These are phyloP conservation scores for Nibea coibor DNA, from an alignment of 2,113 vertebrate species.

Conservation along the genomic window DNA sequence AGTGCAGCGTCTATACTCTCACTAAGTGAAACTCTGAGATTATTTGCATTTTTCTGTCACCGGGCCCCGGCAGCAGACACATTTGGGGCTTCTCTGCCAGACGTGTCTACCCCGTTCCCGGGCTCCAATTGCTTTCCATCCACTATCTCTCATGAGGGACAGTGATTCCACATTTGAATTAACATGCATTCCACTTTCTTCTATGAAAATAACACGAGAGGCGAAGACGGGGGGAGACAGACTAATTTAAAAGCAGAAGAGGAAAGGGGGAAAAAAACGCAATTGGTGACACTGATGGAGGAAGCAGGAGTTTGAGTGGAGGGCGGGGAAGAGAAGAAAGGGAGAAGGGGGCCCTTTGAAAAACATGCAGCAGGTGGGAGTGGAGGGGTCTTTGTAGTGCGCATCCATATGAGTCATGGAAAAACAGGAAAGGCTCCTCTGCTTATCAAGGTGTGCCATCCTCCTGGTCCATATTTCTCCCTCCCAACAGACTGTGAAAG, in stretches of 20 bases:
- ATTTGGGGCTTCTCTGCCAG: constrained; percentile 49
- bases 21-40: constrained; percentile 32
- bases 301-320: constrained; percentile 34
- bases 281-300: constrained; percentile 53
- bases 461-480: constrained; percentile 53
- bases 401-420: constrained; percentile 68
- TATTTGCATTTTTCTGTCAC: constrained; percentile 56
- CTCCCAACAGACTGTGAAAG: constrained; percentile 74
- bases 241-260: constrained; percentile 60
- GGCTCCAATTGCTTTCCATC: constrained; percentile 53
- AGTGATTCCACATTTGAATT: constrained; percentile 68
- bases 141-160: constrained; percentile 43
- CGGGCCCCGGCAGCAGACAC: constrained; percentile 38
- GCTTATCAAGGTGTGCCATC: constrained; percentile 76
- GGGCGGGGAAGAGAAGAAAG: constrained; percentile 31
- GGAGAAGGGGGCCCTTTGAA: constrained; percentile 52
- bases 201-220: constrained; percentile 69
- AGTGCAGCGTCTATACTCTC: constrained; percentile 31
- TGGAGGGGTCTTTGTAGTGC: constrained; percentile 70
- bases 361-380: constrained; percentile 61
- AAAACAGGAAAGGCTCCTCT: constrained; percentile 66
- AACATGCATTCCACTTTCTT: constrained; percentile 61
- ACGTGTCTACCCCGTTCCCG: constrained; percentile 36
- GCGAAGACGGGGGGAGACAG: constrained; percentile 51
- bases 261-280: constrained; percentile 23